Base-by-base conservation (phyloP, 2,797 vertebrate genomes). In the Halcyon smyrnensis region DNA sequence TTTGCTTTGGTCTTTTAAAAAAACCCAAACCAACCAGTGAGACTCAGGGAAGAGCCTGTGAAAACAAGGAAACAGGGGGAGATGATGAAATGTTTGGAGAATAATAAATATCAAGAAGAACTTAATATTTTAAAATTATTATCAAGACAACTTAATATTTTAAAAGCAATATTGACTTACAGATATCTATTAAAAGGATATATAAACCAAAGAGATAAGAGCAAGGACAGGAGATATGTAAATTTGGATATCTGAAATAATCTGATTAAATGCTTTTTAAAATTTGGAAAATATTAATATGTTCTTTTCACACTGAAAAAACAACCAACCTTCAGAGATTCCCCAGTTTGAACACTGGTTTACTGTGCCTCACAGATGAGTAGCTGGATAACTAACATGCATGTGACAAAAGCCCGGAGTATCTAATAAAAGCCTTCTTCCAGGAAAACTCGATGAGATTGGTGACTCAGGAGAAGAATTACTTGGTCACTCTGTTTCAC, bases 91-190 rank as follows among this genome's bases (percentile, higher is more conserved):
- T 69, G 51, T 62, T 86, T 91, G 57, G 53, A 87, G 60, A 87
- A 36, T 41, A 84, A 69, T 9, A 69, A 73, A 85, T 48, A 74
- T 27, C 23, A 81, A 69, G 54, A 63, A 82, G 5, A 54, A 46
- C 32, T 71, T n/a, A n/a, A n/a, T n/a, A n/a, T n/a, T n/a, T n/a
- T n/a, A n/a, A n/a, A n/a, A n/a, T n/a, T n/a, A n/a, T n/a, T 87
- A 51, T 79, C 81, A 89, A 94, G 76, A 87, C 51, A 36, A 62
- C 64, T 84, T 87, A 27, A 39, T 56, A 67, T 79, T n/a, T 81
- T 81, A 51, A 71, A 95, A 89, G 21, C n/a, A 91, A 76, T 84
- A 65, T 81, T 94, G 59, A 91, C 19, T 77, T 68, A 51, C n/a
- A 89, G 11, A 37, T 60, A 46, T 15, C 16, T 67, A 36, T 18